Evolutionary conservation across 2,797 vertebrate species (phyloP), one percentile per base, ranked within the genome.

Genomic region (Lepidocolaptes lacrymiger): DNA sequence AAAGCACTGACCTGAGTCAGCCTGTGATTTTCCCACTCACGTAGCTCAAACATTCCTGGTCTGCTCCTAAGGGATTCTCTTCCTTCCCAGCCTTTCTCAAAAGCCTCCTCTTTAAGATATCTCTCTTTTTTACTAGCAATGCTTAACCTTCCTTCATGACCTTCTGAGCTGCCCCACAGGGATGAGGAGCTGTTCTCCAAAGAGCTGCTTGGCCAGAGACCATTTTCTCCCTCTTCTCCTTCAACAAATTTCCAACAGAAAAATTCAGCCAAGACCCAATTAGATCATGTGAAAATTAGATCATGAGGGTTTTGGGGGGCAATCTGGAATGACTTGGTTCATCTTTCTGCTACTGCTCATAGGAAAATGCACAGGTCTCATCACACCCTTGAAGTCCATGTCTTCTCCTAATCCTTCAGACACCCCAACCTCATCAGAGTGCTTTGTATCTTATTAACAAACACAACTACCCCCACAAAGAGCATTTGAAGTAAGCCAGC

Each of bases 251-350:
- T 27, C 7, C 41, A 41, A 64, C 4, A 64, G 5, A 6, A 71
- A 52, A 74, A 4, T 0, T 19, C 18, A 83, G 23, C 36, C 73
- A 39, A 23, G 32, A 24, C 17, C 19, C 39, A 41, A 30, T 1
- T 84, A 37, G 37, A 37, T 37, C 37, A 37, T 10, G n/a, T 4
- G 37, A 52, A 54, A 14, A 46, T 14, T 21, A 52, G 58, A 20
- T 5, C 24, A 30, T 3, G 19, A 24, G 26, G 8, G 3, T 16
- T 2, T 12, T 8, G 27, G 14, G 1, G 23, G 44, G 18, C 46
- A 36, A 20, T 14, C 43, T 63, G 20, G 20, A 51, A 12, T 48
- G 20, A 26, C 5, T 58, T 43, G 14, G 19, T 36, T 90, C 51
- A 46, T 64, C 46, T 72, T 22, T 26, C 75, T 79, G 15, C 32